Evolutionary conservation across 2,797 vertebrate genomes (phyloP).

Genomic region (Brotula barbata): DNA sequence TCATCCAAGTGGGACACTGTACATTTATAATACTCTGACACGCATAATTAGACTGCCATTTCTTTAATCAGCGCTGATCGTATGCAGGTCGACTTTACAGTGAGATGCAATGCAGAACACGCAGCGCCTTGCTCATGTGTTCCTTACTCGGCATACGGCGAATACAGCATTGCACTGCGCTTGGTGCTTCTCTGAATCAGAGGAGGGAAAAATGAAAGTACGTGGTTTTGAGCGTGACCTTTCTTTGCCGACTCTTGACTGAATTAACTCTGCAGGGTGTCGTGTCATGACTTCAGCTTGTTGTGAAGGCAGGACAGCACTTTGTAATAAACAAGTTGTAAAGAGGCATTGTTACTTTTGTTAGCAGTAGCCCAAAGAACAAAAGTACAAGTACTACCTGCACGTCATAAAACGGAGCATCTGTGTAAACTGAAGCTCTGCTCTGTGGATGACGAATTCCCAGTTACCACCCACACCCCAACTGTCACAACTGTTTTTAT

Average conservation of each 20-base stretch:
- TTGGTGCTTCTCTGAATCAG: slow-evolving; percentile 29
- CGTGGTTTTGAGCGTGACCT: slow-evolving; percentile 5
- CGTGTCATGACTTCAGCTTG: slow-evolving; percentile 43
- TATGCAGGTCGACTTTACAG: slow-evolving; percentile 26
- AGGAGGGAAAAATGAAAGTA: slow-evolving; percentile 11
- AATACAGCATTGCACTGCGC: slow-evolving; percentile 8
- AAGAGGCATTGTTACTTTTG: slow-evolving; percentile 12
- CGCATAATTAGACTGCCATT: slow-evolving; percentile 45
- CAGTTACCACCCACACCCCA: slow-evolving; percentile 42
- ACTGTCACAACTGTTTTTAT: slow-evolving; percentile 41
- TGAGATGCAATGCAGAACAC: slow-evolving; percentile 42
- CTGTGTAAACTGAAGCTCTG: slow-evolving; percentile 14
- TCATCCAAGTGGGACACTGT: slow-evolving; percentile 42
- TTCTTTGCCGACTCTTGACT: slow-evolving; percentile 3
- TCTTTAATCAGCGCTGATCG: slow-evolving; percentile 54
- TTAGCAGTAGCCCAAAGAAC: no score
- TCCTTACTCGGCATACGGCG: slow-evolving; percentile 14
- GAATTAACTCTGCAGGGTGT: slow-evolving; percentile 17
- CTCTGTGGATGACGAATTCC: slow-evolving; percentile 19
- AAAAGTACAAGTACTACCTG: no score
- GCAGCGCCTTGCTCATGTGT: slow-evolving; percentile 8
- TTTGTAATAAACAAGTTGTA: slow-evolving; percentile 20
- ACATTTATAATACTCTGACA: slow-evolving; percentile 52
- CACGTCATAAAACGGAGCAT: neutral
- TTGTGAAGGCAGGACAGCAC: slow-evolving; percentile 16